These are phyloP conservation scores for Artemisiospiza belli DNA, from an alignment of 2,113 vertebrate species.

Conservation along the genomic window DNA sequence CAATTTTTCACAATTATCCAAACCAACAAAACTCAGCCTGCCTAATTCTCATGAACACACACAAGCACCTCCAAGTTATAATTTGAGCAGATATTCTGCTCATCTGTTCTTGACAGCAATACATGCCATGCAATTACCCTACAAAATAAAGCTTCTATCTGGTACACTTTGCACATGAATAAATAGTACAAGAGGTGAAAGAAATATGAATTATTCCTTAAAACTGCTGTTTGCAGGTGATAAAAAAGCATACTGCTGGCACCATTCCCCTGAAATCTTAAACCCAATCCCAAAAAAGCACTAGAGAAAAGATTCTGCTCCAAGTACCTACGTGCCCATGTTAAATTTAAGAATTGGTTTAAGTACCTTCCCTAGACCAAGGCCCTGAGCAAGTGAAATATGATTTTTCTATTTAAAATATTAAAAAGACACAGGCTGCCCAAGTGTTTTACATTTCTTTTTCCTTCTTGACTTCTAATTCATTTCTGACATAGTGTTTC, in stretches of 20 bases:
- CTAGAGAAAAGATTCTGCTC: not conserved
- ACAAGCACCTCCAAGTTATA: not conserved
- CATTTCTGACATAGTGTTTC: conserved; percentile 64
- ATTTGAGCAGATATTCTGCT: not conserved
- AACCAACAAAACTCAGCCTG: not conserved
- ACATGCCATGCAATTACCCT: not conserved
- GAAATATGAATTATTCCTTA: not conserved
- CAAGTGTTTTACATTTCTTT: conserved; percentile 52
- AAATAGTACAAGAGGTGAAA: not conserved
- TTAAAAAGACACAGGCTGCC: conserved; percentile 56
- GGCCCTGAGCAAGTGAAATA: conserved; percentile 54
- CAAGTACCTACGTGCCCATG: not conserved
- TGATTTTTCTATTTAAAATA: conserved; percentile 60
- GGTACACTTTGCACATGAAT: not conserved
- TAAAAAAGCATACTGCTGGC: not conserved
- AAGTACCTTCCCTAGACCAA: conserved; percentile 5
- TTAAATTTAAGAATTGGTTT: conserved; percentile 46
- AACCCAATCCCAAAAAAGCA: not conserved
- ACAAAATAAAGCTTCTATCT: not conserved
- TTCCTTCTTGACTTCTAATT: conserved; percentile 44
- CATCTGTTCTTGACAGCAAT: not conserved
- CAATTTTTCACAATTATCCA: not conserved
- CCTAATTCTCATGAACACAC: not conserved
- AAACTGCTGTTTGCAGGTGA: not conserved
- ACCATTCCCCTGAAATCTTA: not conserved